These are phyloP conservation scores for Corythornis cristatus DNA, from an alignment of 2,113 vertebrate species.

Conservation along the genomic window DNA sequence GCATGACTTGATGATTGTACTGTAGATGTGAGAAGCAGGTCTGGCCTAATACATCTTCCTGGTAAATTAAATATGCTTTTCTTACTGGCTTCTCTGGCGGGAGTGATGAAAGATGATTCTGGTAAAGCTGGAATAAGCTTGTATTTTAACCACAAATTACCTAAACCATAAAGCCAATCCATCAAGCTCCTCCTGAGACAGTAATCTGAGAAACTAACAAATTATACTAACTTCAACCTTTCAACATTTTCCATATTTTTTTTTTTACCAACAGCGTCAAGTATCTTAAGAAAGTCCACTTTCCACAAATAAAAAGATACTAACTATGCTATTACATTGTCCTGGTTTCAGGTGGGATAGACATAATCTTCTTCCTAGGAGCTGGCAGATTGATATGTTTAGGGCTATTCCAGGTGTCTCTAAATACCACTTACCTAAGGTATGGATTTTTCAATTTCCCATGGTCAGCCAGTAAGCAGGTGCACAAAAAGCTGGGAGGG, in stretches of 20 bases:
- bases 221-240: background rate
- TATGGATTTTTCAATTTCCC: background rate
- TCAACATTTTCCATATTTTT: background rate
- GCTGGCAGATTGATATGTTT: background rate
- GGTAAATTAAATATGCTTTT: background rate
- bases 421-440: background rate
- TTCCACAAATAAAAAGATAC: background rate
- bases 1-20: background rate
- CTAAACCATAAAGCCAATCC: background rate
- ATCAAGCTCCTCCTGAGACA: background rate
- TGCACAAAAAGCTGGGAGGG: background rate
- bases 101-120: background rate
- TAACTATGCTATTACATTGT: background rate
- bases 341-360: background rate
- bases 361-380: background rate
- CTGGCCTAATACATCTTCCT: background rate
- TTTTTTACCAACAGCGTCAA: background rate
- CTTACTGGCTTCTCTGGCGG: background rate
- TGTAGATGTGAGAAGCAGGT: background rate
- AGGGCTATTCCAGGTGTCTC: background rate
- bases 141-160: background rate
- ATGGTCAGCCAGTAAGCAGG: background rate
- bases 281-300: background rate
- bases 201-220: background rate
- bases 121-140: background rate